Evolutionary conservation across 2,888 invertebrate genomes (phyloP), one percentile per base, ranked within the genome.

Genomic region (Drosophila lacicola): DNA sequence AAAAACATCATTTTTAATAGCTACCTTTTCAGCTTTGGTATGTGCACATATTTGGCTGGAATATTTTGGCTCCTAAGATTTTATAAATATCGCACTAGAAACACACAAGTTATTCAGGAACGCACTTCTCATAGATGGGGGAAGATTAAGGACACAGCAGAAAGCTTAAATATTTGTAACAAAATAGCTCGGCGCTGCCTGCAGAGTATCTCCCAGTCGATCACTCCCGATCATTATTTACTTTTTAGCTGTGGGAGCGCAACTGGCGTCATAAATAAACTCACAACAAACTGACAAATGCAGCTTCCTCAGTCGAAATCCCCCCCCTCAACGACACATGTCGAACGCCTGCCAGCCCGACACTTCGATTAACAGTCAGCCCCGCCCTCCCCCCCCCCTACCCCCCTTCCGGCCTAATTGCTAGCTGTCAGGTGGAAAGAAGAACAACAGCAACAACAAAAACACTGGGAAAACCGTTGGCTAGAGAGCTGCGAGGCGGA

Each of bases 361-460:
- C 55, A 55, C 55, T 36, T 49, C 57, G 66, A 65, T 73, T 73
- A 72, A 64, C 51, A 47, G 57, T 25, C 17, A 36, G 13, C 37
- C 5, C 17, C 14, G 21, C 29, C 8, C 21, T 19, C 21, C 19
- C 29, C 8, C 21, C n/a, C 21, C 19, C 34, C 37, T 6, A 19
- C 29, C 17, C 3, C 25, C 29, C 19, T 6, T 5, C 42, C 44
- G 4, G 29, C 37, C 9, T 17, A 53, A 37, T 57, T 47, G 17
- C 34, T 37, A 19, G 17, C 45, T 29, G 14, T 21, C 36, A 71
- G 39, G 46, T 50, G 51, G 46, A 47, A 46, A 55, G 36, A 10
- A 42, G 13, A 8, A 25, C n/a, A 54, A 50, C 17, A 17, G 14
- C 10, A 10, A 29, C 29, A 29, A 17, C 17, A 17, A 29, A 29